These are phyloP conservation scores for Platanista minor DNA, from an alignment of 2,113 vertebrate species.

Conservation along the genomic window DNA sequence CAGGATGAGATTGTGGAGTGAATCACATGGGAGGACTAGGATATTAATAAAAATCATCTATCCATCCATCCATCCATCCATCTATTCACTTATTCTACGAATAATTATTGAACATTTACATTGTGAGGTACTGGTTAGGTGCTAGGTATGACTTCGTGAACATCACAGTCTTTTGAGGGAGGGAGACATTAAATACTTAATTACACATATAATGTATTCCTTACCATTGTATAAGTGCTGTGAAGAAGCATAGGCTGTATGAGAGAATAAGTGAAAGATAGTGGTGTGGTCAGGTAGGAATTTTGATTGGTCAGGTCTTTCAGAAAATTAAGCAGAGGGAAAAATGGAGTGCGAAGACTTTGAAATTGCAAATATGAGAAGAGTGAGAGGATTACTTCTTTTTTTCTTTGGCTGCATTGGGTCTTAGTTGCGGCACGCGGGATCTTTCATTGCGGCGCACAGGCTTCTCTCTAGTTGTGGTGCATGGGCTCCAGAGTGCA, in stretches of 20 bases:
- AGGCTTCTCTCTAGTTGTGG: no score
- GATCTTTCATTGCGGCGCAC: no score
- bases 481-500: no score
- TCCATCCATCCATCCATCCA: background rate
- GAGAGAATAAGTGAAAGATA: background rate
- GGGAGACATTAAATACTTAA: background rate
- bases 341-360: background rate
- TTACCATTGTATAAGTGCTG: background rate
- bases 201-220: background rate
- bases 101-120: background rate
- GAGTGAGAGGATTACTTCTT: background rate
- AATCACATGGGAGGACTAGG: background rate
- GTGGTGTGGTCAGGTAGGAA: background rate
- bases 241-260: background rate
- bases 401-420: no score
- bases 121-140: background rate
- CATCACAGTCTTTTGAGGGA: background rate
- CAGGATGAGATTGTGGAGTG: rapidly evolving
- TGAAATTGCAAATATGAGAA: background rate
- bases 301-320: background rate
- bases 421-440: no score
- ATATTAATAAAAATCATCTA: background rate
- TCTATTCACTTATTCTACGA: background rate
- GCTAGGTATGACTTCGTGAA: no score
- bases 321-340: background rate